Conservation (phyloP, 2,888 invertebrate species). For the Hemistola chrysoprasaria region DNA sequence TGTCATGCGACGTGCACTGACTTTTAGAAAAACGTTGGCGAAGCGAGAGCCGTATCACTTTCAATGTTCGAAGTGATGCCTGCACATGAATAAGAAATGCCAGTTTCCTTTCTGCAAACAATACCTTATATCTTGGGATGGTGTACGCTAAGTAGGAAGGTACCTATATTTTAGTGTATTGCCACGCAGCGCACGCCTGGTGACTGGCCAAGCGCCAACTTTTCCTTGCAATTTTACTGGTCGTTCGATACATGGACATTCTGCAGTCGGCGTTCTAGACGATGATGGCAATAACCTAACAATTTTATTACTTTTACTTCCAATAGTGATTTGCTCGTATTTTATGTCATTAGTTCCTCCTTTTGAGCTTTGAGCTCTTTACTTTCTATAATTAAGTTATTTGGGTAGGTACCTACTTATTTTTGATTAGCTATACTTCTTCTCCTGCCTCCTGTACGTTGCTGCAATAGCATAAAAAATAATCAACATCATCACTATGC, state of each 20-base stretch:
- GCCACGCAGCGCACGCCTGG: constrained; percentile 29
- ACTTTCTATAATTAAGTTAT: too few species aligned
- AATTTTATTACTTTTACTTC: constrained; percentile 50
- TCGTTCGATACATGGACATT: constrained; percentile 58
- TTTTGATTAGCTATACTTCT: too few species aligned
- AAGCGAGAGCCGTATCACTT: constrained; percentile 43
- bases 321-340: constrained; percentile 42
- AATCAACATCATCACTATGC: too few species aligned
- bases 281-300: constrained; percentile 70
- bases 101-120: constrained; percentile 63
- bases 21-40: constrained; percentile 21
- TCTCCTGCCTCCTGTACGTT: too few species aligned
- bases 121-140: constrained; percentile 31
- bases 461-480: too few species aligned
- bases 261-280: constrained; percentile 61
- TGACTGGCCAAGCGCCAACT: constrained; percentile 62
- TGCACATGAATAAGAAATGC: constrained; percentile 59
- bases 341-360: too few species aligned
- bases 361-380: too few species aligned
- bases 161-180: constrained; percentile 7
- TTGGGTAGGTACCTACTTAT: too few species aligned
- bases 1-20: constrained; percentile 7
- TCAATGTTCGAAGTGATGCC: constrained; percentile 41
- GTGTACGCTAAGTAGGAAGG: too few species aligned
- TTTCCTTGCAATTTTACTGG: constrained; percentile 69